Base-by-base conservation (phyloP, 2,888 invertebrate species). In the Ceramica pisi region DNA sequence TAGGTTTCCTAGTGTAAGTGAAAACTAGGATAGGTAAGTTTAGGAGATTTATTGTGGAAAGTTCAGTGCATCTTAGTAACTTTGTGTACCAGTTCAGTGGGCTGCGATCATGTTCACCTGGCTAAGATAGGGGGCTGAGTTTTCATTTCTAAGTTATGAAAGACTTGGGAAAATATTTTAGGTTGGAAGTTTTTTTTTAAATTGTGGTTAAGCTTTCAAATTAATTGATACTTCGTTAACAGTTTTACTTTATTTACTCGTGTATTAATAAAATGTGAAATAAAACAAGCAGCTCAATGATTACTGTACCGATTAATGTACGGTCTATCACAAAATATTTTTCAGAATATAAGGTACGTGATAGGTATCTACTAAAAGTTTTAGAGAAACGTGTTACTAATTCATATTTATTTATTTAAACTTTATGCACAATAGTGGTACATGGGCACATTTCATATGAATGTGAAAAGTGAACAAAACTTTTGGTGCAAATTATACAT, bases 21-120 rank as follows among this genome's bases (percentile, higher is more conserved):
- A 21, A 38, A 57, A 57, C 38, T 7, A 10, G 26, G 31, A 4
- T 56, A 56, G 38, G 38, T 46, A 67, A 73, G 35, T 57, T 77
- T 57, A 60, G 53, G 56, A 73, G 83, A 83, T 83, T 83, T 83
- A 83, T 83, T 61, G 77, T 67, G 14, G 67, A 35, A 62, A 35
- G 61, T 71, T 67, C 53, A 66, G 50, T n/a, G 71, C 77, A 55
- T 77, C 77, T 69, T 66, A 55, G 67, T 55, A 83, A 85, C 75
- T 85, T 80, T 65, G 57, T 63, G 68, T 46, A 68, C 50, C 78
- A 65, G 78, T 66, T 86, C 84, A 84, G 71, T 84, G 86, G 72
- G 59, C 81, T 61, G 78, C n/a, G 31, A 63, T 64, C 66, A 48
- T 71, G 66, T 74, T 67, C 74, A 86, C 84, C 84, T 81, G 81